A percentile compares a stretch with the other conserved stretches of the same genome.
phyloP scores from a whole-genome alignment of 2,888 invertebrate genomes.

The Oxytorus armatus region DNA sequence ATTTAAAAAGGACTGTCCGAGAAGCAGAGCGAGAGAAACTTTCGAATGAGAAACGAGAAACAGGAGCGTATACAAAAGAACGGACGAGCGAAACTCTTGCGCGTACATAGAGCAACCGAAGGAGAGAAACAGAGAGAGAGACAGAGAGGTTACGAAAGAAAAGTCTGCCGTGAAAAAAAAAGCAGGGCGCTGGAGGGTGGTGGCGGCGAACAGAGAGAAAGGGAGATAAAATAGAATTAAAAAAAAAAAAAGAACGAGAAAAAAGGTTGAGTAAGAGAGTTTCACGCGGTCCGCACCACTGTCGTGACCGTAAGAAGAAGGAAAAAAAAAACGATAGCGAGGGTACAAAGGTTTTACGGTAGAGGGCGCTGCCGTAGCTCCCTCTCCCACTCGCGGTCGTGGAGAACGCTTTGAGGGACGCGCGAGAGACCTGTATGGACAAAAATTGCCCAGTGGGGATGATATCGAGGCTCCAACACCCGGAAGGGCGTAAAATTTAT shows the following conservation, averaged over 20 bases:
- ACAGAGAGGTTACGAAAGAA: constrained; percentile 58
- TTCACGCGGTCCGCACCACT: constrained; percentile 43
- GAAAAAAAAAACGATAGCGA: not conserved
- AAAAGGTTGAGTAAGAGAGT: constrained; percentile 58
- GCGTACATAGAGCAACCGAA: constrained; percentile 55
- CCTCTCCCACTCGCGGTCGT: constrained; percentile 9
- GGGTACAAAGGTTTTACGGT: constrained; percentile 1
- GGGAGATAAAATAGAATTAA: constrained; percentile 1
- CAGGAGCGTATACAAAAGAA: constrained; percentile 27
- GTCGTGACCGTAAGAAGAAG: constrained; percentile 29
- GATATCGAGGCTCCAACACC: not conserved
- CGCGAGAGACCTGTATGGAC: constrained; percentile 2
- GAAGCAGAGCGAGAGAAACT: not conserved
- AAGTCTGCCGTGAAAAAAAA: constrained; percentile 50
- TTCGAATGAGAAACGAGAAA: not conserved
- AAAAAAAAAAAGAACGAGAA: constrained; percentile 2
- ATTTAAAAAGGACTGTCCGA: not conserved
- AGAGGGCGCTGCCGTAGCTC: constrained; percentile 33
- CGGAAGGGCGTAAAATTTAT: constrained; percentile 11
- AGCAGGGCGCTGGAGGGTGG: constrained; percentile 26
- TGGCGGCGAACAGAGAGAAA: not conserved
- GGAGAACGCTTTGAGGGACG: constrained; percentile 29
- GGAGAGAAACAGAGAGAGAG: no score
- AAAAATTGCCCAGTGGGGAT: constrained; percentile 34
- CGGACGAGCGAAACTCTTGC: constrained; percentile 39